phyloP scores from a whole-genome alignment of 2,113 vertebrate genomes.

The Odontesthes bonariensis region DNA sequence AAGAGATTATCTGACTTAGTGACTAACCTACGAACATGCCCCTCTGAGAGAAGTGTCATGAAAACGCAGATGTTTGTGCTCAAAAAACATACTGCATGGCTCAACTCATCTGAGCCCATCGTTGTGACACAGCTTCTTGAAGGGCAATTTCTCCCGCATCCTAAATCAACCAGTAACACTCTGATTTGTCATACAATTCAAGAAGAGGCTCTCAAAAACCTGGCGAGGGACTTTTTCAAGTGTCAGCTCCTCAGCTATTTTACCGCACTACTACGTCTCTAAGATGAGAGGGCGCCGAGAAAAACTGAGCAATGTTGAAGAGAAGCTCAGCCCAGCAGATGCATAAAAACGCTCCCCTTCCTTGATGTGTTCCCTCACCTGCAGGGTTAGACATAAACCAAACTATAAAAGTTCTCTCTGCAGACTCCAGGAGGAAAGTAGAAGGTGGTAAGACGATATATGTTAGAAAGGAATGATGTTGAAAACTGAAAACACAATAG shows the following conservation, averaged over 20 bases:
- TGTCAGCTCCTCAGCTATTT: slow-evolving; percentile 50
- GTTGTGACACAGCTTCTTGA: not conserved
- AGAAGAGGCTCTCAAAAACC: slow-evolving; percentile 43
- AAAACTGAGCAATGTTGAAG: slow-evolving; percentile 38
- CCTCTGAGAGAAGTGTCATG: slow-evolving; percentile 5
- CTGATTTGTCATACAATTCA: slow-evolving; percentile 45
- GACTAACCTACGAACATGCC: slow-evolving; percentile 20
- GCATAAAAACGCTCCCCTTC: slow-evolving; percentile 30
- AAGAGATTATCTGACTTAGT: slow-evolving; percentile 2
- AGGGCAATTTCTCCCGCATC: slow-evolving; percentile 35
- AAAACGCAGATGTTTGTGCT: slow-evolving; percentile 7
- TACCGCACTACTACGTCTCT: slow-evolving; percentile 43
- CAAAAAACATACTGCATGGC: not conserved
- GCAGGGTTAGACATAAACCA: slow-evolving; percentile 31
- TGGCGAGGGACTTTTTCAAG: slow-evolving; percentile 48
- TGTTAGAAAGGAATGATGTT: not conserved
- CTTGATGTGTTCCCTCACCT: slow-evolving; percentile 30
- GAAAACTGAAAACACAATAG: slow-evolving; percentile 9
- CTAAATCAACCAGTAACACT: slow-evolving; percentile 40
- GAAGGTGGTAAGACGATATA: slow-evolving; percentile 8
- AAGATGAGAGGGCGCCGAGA: slow-evolving; percentile 31
- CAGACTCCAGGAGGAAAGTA: slow-evolving; percentile 22
- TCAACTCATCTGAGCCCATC: not conserved
- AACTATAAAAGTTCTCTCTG: slow-evolving; percentile 13
- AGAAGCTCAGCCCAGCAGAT: slow-evolving; percentile 32